Base-by-base conservation (phyloP, 2,113 vertebrate species). In the Barbus barbus region DNA sequence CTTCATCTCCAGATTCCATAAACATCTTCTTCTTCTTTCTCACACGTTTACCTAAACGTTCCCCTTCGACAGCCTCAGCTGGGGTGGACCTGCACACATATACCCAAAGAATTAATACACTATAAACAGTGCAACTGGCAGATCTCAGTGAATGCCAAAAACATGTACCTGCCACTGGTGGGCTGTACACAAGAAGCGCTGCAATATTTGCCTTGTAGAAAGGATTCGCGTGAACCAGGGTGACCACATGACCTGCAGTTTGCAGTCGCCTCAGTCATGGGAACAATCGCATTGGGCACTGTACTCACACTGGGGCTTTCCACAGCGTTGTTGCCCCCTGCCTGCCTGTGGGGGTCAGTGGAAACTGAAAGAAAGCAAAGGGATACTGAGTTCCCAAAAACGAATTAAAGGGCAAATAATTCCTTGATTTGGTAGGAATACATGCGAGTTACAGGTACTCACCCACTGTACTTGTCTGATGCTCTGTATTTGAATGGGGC, bases 1-100 rank as follows among this genome's bases (percentile, higher is more conserved):
- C 96, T n/a, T 97, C 96, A 24, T 97, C 96, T 51, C 94, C 97
- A 18, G 95, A 97, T 85, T 97, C 96, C 95, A 96, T 94, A 76
- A 95, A 95, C 90, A 97, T 93, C 86, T 95, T 97, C 38, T 96
- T 96, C 93, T 96, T 97, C 91, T 94, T 96, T 69, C 96, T 91
- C 48, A 97, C 93, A 33, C 95, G 95, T 89, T 96, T 96, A 2
- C 94, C 93, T n/a, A 95, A 91, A 83, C 93, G 91, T 89, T 95
- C 95, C 26, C 94, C 91, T 88, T 96, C 95, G 22, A 79, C 72
- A 79, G 87, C 90, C 16, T 90, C 94, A 41, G 85, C 92, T 31
- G 94, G 91, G 87, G 93, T 92, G 4, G 91, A 94, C 88, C 93
- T 95, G 80, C 51, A 58, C 61, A 60, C 14, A 53, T 13, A 86